These are phyloP conservation scores for Sinella curviseta DNA, from an alignment of 1,140 invertebrate species.

Conservation along the genomic window DNA sequence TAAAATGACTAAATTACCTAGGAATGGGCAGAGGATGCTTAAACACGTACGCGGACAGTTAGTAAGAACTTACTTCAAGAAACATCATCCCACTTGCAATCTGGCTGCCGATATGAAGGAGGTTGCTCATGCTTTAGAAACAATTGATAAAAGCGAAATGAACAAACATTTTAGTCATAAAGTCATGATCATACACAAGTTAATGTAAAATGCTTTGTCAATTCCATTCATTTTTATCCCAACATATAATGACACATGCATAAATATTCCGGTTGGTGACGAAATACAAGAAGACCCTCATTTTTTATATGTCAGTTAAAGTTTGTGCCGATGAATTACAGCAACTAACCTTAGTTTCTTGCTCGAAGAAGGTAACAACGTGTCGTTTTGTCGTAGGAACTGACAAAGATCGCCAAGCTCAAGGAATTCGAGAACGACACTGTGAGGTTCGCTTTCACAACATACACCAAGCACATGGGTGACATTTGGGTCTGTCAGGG, in stretches of 20 bases:
- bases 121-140: slow-evolving; percentile 67
- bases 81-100: slow-evolving; percentile 85
- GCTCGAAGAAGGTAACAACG: slow-evolving; percentile 44
- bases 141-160: slow-evolving; percentile 31
- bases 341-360: slow-evolving; percentile 18
- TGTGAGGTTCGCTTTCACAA: slow-evolving; percentile 75
- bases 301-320: not conserved
- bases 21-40: no score
- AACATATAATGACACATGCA: not conserved
- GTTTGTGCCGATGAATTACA: not conserved
- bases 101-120: slow-evolving; percentile 78
- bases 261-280: not conserved
- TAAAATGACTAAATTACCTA: no score
- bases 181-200: not conserved
- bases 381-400: slow-evolving; percentile 64
- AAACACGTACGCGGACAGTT: no score
- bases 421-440: slow-evolving; percentile 81
- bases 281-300: not conserved
- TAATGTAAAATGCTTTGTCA: not conserved
- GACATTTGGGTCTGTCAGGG: slow-evolving; percentile 72
- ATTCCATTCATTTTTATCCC: not conserved
- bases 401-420: slow-evolving; percentile 79
- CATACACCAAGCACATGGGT: slow-evolving; percentile 74
- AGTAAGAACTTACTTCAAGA: no score
- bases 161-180: not conserved